Percentiles rank a stretch among this genome's conserved stretches.
Evolutionary conservation across 2,888 invertebrate species (phyloP).

Genomic region (Aethes cnicana): DNA sequence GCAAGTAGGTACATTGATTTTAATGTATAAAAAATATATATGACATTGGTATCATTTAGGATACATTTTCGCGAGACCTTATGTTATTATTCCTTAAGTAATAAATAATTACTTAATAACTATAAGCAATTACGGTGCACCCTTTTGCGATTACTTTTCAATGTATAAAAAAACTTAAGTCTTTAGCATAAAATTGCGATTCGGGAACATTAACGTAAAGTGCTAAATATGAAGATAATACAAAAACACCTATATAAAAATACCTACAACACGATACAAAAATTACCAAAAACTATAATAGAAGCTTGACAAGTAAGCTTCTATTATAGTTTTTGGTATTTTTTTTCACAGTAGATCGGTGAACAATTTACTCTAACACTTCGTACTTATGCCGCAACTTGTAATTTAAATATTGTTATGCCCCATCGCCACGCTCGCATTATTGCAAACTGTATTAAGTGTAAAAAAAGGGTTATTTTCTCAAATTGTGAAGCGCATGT

Average conservation of each 20-base stretch:
- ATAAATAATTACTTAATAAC: slow-evolving; percentile 12
- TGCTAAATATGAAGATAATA: no score
- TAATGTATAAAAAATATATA: no score
- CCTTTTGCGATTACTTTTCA: slow-evolving; percentile 10
- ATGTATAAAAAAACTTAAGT: slow-evolving; percentile 2
- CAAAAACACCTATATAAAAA: no score
- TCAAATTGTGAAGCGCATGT: slow-evolving; percentile 71
- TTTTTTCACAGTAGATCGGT: neutral
- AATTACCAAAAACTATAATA: neutral
- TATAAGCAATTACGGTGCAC: slow-evolving; percentile 4
- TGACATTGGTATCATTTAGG: no score
- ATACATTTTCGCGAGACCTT: no score
- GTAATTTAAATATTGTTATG: slow-evolving; percentile 51
- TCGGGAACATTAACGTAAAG: neutral
- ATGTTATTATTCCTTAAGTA: neutral
- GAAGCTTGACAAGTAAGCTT: neutral
- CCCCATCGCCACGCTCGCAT: slow-evolving; percentile 51
- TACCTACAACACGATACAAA: no score
- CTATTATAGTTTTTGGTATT: neutral
- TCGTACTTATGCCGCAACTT: slow-evolving; percentile 24
- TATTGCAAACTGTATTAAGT: slow-evolving; percentile 53
- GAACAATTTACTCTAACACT: no score
- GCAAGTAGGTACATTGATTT: no score
- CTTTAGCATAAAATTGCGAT: slow-evolving; percentile 12
- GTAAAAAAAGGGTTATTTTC: slow-evolving; percentile 80